Conservation (phyloP, 2,113 vertebrate genomes). For the Peucedramus taeniatus region DNA sequence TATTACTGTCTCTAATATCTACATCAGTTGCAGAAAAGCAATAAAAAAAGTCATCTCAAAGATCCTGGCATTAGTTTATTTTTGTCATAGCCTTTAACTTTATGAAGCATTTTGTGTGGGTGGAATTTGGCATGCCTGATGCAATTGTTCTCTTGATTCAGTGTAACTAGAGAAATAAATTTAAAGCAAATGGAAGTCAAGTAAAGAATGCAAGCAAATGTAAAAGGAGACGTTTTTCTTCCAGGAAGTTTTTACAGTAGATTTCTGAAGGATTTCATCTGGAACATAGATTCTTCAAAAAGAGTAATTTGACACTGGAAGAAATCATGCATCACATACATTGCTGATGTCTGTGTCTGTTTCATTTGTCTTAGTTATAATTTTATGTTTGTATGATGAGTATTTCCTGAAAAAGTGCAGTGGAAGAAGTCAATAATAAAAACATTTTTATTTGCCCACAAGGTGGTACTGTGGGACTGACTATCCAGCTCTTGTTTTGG, state of each 20-base stretch:
- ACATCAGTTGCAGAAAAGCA: slow-evolving; percentile 16
- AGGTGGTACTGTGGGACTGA: slow-evolving; percentile 78
- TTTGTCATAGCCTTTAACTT: slow-evolving; percentile 26
- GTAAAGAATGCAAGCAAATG: slow-evolving; percentile 11
- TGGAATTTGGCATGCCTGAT: slow-evolving; percentile 16
- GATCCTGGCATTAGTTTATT: slow-evolving; percentile 1
- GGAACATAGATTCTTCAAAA: slow-evolving; percentile 24
- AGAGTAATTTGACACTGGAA: background rate
- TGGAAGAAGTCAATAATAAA: background rate
- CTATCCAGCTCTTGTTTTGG: background rate
- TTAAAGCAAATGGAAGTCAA: background rate
- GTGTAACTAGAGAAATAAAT: slow-evolving; percentile 1
- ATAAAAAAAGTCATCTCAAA: background rate
- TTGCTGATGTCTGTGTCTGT: background rate
- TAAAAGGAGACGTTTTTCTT: slow-evolving; percentile 34
- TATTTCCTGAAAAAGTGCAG: background rate
- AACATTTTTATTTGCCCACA: slow-evolving; percentile 56
- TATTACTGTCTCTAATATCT: slow-evolving; percentile 7
- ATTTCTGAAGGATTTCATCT: slow-evolving; percentile 41
- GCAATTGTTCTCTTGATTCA: slow-evolving; percentile 16
- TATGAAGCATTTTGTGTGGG: background rate
- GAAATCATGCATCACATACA: background rate
- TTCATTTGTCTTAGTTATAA: slow-evolving; percentile 2
- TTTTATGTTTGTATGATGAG: slow-evolving; percentile 2
- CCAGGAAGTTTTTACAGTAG: background rate